Evolutionary conservation across 2,797 vertebrate species (phyloP).

Genomic region (Anas flavirostris): DNA sequence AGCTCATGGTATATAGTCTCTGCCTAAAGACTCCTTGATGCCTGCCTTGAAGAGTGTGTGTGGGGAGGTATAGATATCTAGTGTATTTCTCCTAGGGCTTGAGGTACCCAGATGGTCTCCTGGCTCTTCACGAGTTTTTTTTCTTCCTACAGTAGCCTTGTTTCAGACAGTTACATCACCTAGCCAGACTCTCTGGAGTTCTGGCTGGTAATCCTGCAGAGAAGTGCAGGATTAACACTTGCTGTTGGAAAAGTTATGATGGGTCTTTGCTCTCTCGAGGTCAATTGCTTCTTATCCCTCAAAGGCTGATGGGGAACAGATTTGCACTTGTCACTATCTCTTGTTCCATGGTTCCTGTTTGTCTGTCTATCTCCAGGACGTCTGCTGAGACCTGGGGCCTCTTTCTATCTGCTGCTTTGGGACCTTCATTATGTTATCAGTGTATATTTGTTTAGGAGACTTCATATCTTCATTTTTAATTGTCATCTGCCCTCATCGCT

Average conservation of each 20-base stretch:
- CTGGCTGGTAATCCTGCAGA: not conserved
- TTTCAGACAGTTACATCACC: not conserved
- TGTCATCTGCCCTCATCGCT: not conserved
- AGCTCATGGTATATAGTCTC: not conserved
- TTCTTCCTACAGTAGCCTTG: not conserved
- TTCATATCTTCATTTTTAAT: not conserved
- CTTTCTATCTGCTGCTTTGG: not conserved
- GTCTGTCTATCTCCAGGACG: not conserved
- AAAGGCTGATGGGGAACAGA: not conserved
- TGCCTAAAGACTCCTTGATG: not conserved
- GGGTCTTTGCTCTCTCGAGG: not conserved
- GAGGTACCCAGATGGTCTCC: not conserved
- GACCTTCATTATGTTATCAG: not conserved
- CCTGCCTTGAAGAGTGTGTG: not conserved
- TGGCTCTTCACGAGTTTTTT: not conserved
- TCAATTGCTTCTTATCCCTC: not conserved
- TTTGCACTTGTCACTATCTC: fast-evolving
- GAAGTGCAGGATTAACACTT: not conserved
- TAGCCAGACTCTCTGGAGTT: not conserved
- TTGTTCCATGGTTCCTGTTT: not conserved
- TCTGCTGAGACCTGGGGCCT: not conserved
- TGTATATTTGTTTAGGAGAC: not conserved
- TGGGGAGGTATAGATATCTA: not conserved
- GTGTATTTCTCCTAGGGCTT: not conserved
- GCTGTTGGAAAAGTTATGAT: not conserved